phyloP scores from a whole-genome alignment of 2,888 invertebrate genomes.

The Idaea dimidiata region DNA sequence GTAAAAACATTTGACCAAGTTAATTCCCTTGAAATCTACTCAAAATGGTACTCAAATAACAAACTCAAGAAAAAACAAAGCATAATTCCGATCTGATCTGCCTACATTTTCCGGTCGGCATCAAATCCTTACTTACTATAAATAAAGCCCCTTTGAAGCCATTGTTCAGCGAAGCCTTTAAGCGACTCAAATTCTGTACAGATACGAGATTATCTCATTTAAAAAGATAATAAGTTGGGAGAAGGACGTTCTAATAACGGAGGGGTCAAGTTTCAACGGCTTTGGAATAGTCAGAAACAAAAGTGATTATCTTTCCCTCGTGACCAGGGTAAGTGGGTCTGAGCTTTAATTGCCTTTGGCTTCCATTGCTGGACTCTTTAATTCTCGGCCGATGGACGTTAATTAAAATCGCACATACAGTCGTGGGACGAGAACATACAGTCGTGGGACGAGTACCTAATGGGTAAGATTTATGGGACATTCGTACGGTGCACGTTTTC shows the following conservation, averaged over 20 bases:
- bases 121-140: background rate
- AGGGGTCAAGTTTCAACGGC: conserved; percentile 23
- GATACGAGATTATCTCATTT: conserved; percentile 4
- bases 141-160: background rate
- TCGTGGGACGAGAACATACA: conserved; percentile 3
- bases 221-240: conserved; percentile 5
- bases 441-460: conserved; percentile 1
- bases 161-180: background rate
- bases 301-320: conserved; percentile 21
- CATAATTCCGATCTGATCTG: background rate
- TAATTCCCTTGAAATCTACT: background rate
- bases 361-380: conserved; percentile 9
- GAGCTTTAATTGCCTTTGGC: conserved; percentile 22
- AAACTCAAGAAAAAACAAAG: background rate
- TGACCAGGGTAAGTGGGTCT: conserved; percentile 23
- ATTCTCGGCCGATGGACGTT: conserved; percentile 20
- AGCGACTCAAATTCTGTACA: conserved; percentile 1
- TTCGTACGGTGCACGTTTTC: too few species aligned
- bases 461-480: too few species aligned
- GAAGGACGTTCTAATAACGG: conserved; percentile 19
- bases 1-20: background rate
- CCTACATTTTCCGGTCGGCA: background rate
- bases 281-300: conserved; percentile 16
- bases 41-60: background rate
- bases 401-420: conserved; percentile 31